phyloP scores from a whole-genome alignment of 2,797 vertebrate species.

The Sebastes goodei region DNA sequence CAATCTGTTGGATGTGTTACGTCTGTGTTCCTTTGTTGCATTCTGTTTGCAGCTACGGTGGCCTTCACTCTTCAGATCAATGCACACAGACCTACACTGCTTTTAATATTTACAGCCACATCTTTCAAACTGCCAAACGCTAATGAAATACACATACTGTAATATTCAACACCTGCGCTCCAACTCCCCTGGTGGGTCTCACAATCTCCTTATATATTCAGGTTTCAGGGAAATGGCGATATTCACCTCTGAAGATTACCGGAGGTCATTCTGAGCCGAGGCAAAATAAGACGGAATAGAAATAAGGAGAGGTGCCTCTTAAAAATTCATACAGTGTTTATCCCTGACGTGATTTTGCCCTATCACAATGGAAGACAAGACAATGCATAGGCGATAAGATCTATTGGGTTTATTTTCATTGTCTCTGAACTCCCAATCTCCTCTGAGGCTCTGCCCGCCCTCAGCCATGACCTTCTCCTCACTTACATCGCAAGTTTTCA shows the following conservation, averaged over 20 bases:
- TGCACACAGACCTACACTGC: slow-evolving; percentile 28
- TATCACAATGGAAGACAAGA: slow-evolving; percentile 74
- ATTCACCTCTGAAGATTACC: slow-evolving; percentile 80
- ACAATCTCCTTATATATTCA: slow-evolving; percentile 71
- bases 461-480: slow-evolving; percentile 69
- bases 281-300: slow-evolving; percentile 61
- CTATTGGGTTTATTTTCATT: slow-evolving; percentile 76
- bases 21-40: slow-evolving; percentile 20
- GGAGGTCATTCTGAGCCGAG: slow-evolving; percentile 75
- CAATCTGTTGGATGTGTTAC: slow-evolving; percentile 22
- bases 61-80: slow-evolving; percentile 65
- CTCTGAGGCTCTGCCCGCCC: slow-evolving; percentile 54
- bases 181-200: slow-evolving; percentile 59
- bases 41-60: slow-evolving; percentile 16
- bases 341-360: slow-evolving; percentile 71
- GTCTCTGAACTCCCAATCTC: slow-evolving; percentile 58
- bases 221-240: slow-evolving; percentile 61
- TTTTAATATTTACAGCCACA: slow-evolving; percentile 69
- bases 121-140: slow-evolving; percentile 64
- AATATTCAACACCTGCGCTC: slow-evolving; percentile 79
- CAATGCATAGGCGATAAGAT: slow-evolving; percentile 80
- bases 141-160: slow-evolving; percentile 79
- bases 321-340: slow-evolving; percentile 83
- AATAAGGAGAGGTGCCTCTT: slow-evolving; percentile 69
- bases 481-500: slow-evolving; percentile 39